Conservation (phyloP, 2,113 vertebrate species). For the Notarius quadriscutis region DNA sequence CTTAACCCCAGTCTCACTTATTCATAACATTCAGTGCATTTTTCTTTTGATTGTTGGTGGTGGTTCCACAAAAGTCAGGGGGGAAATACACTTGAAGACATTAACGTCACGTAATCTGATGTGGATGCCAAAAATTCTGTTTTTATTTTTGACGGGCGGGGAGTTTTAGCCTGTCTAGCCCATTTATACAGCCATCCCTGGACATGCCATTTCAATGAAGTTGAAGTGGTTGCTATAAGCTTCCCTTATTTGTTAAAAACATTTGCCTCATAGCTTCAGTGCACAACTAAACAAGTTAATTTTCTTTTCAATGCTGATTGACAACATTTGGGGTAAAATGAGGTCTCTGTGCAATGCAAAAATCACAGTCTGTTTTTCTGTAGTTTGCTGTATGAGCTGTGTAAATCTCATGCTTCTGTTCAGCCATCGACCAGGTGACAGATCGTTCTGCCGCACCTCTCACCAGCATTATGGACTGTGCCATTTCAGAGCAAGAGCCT, state of each 20-base stretch:
- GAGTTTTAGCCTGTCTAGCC: background rate
- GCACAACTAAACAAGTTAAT: background rate
- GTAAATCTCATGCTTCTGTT: background rate
- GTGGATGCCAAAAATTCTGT: background rate
- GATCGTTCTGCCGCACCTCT: slow-evolving; percentile 34
- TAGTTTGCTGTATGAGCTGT: background rate
- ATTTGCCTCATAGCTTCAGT: background rate
- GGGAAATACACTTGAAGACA: background rate
- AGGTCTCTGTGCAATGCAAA: background rate
- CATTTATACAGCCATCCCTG: background rate
- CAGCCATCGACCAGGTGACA: slow-evolving; percentile 20
- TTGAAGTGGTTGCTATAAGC: background rate
- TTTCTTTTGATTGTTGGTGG: background rate
- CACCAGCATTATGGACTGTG: slow-evolving; percentile 35
- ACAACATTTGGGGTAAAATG: background rate
- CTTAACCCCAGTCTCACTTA: background rate
- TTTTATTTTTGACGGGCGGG: background rate
- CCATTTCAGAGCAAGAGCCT: slow-evolving; percentile 43
- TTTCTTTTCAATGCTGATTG: background rate
- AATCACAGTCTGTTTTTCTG: background rate
- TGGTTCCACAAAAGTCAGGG: background rate
- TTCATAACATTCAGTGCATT: background rate
- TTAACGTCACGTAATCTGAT: background rate
- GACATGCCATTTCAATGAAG: background rate
- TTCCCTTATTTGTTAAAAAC: background rate